These are phyloP conservation scores for Trichogramma evanescens DNA, from an alignment of 2,888 invertebrate genomes.

Conservation along the genomic window DNA sequence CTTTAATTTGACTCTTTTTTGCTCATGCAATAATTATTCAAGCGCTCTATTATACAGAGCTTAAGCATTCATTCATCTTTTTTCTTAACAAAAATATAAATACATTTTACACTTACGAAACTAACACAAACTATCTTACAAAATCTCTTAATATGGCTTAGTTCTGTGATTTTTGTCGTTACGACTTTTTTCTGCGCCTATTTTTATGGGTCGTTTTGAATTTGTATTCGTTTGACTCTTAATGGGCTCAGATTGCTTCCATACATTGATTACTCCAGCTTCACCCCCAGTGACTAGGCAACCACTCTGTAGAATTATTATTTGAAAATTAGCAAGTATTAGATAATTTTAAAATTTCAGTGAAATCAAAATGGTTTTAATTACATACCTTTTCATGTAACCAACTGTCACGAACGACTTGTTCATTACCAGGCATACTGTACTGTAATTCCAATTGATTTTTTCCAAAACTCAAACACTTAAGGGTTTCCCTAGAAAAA, in stretches of 20 bases:
- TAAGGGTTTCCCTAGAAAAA: slow-evolving; percentile 42
- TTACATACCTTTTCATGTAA: slow-evolving; percentile 55
- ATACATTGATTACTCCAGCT: slow-evolving; percentile 60
- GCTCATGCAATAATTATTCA: no score
- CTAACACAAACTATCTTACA: slow-evolving; percentile 15
- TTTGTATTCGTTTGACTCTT: slow-evolving; percentile 25
- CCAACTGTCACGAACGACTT: slow-evolving; percentile 65
- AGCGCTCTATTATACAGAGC: no score
- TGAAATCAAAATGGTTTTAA: slow-evolving; percentile 2
- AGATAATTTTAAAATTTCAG: slow-evolving; percentile 11
- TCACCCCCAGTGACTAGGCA: slow-evolving; percentile 67
- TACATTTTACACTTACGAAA: slow-evolving; percentile 6
- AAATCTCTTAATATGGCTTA: slow-evolving; percentile 37
- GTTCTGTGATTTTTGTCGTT: slow-evolving; percentile 33
- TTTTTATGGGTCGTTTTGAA: slow-evolving; percentile 33
- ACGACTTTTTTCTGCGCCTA: slow-evolving; percentile 32
- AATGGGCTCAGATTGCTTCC: slow-evolving; percentile 48
- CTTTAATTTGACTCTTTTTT: no score
- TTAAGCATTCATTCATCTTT: background rate
- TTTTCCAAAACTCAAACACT: slow-evolving; percentile 49
- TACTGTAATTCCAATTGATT: slow-evolving; percentile 53
- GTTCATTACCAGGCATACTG: slow-evolving; percentile 59
- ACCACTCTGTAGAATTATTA: slow-evolving; percentile 50
- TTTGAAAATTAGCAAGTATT: slow-evolving; percentile 10
- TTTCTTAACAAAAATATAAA: slow-evolving; percentile 4